Conservation (phyloP, 2,888 invertebrate genomes). For the Drosophila phalerata region DNA sequence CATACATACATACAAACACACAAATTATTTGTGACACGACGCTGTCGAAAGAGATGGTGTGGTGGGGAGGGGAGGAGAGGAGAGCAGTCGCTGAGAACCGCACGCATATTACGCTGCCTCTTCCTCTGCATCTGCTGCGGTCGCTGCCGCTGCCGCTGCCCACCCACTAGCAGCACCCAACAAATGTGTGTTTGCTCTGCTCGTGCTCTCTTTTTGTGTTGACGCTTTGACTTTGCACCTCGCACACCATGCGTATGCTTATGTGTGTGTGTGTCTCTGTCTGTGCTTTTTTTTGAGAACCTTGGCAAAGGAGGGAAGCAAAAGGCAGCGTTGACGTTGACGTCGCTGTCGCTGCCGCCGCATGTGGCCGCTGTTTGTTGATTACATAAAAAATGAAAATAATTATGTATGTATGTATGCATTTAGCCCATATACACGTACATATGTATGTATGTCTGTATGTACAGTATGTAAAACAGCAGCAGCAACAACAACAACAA, state of each 20-base stretch:
- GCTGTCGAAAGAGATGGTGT: neutral
- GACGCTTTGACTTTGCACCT: constrained; percentile 68
- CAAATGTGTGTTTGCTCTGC: constrained; percentile 6
- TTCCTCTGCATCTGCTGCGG: constrained; percentile 15
- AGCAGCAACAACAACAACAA: constrained; percentile 34
- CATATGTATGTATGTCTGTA: constrained; percentile 7
- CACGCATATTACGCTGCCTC: constrained; percentile 24
- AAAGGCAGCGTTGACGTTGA: constrained; percentile 27
- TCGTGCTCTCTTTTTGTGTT: constrained; percentile 28
- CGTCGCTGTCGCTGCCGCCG: constrained; percentile 47
- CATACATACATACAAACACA: constrained; percentile 2
- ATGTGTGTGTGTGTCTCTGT: constrained; percentile 11
- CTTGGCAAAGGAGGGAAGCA: constrained; percentile 52
- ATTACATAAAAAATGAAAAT: constrained; percentile 75
- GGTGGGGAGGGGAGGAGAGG: neutral
- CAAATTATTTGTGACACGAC: constrained; percentile 52
- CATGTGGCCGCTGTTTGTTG: constrained; percentile 74
- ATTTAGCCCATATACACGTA: constrained; percentile 35
- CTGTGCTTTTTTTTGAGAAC: constrained; percentile 65
- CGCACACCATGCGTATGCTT: constrained; percentile 25
- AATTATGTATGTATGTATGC: constrained; percentile 54
- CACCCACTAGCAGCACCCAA: constrained; percentile 47
- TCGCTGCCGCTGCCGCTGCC: constrained; percentile 17
- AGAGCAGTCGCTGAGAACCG: constrained; percentile 7
- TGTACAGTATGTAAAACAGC: constrained; percentile 21